A percentile compares a stretch with the other conserved stretches of the same genome.
These are phyloP conservation scores for Rhyzopertha dominica DNA, from an alignment of 1,140 invertebrate species.

Conservation along the genomic window DNA sequence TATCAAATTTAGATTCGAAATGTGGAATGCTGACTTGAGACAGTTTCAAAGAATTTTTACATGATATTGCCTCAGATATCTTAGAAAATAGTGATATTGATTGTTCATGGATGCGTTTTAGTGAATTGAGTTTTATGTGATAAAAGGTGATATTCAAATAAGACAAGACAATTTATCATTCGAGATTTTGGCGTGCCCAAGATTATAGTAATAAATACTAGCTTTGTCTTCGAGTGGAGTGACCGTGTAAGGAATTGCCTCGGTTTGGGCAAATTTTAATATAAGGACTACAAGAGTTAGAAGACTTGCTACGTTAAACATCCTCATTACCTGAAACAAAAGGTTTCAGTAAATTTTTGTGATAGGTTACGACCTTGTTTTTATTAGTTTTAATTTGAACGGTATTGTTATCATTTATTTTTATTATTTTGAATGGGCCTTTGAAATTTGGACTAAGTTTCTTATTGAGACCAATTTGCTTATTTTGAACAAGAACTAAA, in stretches of 20 bases:
- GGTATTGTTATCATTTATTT: slow-evolving; percentile 12
- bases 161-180: slow-evolving; percentile 17
- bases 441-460: slow-evolving; percentile 13
- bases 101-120: slow-evolving; percentile 7
- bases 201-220: slow-evolving; percentile 22
- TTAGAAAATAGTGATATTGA: slow-evolving; percentile 6
- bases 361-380: slow-evolving; percentile 7
- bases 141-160: slow-evolving; percentile 23
- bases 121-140: slow-evolving; percentile 2
- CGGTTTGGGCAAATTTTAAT: too few species aligned
- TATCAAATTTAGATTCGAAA: slow-evolving; percentile 20
- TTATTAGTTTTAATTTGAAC: slow-evolving; percentile 8
- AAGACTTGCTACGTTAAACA: neutral
- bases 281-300: neutral
- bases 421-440: slow-evolving; percentile 17
- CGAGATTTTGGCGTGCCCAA: slow-evolving; percentile 16
- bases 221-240: slow-evolving; percentile 7
- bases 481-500: slow-evolving; percentile 17
- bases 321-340: slow-evolving; percentile 8
- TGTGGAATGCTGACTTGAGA: slow-evolving; percentile 12
- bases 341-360: slow-evolving; percentile 11
- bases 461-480: slow-evolving; percentile 12
- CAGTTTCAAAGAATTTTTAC: slow-evolving; percentile 16
- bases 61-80: slow-evolving; percentile 10
- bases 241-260: too few species aligned